Percentiles rank a stretch among this genome's conserved stretches.
phyloP scores from a whole-genome alignment of 2,888 invertebrate species.

The Phaedon cochleariae region DNA sequence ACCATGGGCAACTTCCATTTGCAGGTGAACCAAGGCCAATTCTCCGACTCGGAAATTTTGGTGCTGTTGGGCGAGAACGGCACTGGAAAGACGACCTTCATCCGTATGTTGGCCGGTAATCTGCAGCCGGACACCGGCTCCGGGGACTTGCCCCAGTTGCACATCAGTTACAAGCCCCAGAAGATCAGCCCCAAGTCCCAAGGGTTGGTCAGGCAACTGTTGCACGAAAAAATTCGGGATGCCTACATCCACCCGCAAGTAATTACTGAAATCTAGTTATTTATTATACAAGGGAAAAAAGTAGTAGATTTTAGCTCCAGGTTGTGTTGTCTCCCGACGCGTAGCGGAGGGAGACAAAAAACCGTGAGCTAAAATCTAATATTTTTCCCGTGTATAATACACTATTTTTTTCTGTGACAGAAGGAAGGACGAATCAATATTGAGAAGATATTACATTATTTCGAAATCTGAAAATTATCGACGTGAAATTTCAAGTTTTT shows the following conservation, averaged over 20 bases:
- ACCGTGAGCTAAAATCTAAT: too few species aligned
- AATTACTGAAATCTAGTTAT: slow-evolving; percentile 46
- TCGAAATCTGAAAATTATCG: too few species aligned
- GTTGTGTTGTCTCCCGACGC: too few species aligned
- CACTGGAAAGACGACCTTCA: slow-evolving; percentile 99
- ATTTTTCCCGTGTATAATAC: too few species aligned
- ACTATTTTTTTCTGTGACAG: too few species aligned
- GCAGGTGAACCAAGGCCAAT: slow-evolving; percentile 87
- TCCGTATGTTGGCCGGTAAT: slow-evolving; percentile 97
- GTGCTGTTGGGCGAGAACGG: slow-evolving; percentile 98
- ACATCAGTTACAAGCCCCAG: slow-evolving; percentile 99
- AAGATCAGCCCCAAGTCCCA: slow-evolving; percentile 98
- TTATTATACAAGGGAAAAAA: too few species aligned
- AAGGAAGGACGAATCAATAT: too few species aligned
- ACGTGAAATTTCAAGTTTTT: too few species aligned
- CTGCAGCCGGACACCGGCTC: slow-evolving; percentile 86
- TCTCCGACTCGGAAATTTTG: slow-evolving; percentile 98
- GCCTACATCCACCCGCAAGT: slow-evolving; percentile 96
- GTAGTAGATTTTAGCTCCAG: too few species aligned
- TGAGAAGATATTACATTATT: too few species aligned
- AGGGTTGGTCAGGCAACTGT: slow-evolving; percentile 88
- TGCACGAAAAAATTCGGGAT: slow-evolving; percentile 97
- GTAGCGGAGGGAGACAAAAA: too few species aligned
- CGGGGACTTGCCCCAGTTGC: slow-evolving; percentile 84
- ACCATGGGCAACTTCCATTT: slow-evolving; percentile 83